Percentiles rank a stretch among this genome's conserved stretches.
These are phyloP conservation scores for Athalia circularis DNA, from an alignment of 2,888 invertebrate genomes.

Conservation along the genomic window DNA sequence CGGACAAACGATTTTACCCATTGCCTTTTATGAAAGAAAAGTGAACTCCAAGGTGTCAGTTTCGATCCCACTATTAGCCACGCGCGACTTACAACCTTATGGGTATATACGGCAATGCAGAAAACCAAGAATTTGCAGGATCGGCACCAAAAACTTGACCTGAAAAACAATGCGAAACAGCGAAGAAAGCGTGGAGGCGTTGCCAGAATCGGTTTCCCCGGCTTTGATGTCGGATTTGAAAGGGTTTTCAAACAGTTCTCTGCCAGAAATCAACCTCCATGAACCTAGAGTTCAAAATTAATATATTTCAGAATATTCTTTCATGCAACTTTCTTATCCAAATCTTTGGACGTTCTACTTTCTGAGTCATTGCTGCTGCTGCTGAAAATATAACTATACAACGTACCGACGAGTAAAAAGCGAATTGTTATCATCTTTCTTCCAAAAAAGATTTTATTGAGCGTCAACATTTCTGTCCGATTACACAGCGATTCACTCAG, in stretches of 20 bases:
- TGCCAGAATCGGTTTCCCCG: neutral
- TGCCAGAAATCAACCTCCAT: neutral
- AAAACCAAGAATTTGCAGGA: neutral
- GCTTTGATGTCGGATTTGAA: slow-evolving; percentile 28
- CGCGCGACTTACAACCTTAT: slow-evolving; percentile 57
- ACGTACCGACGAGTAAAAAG: neutral
- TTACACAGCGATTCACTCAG: slow-evolving; percentile 38
- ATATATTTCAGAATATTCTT: neutral
- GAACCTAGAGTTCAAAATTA: neutral
- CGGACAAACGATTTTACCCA: slow-evolving; percentile 65
- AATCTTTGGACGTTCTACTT: neutral
- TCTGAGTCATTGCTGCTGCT: neutral
- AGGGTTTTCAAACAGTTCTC: slow-evolving; percentile 2
- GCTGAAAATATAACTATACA: too few relatives aligned
- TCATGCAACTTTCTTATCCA: neutral
- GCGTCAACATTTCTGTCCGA: slow-evolving; percentile 44
- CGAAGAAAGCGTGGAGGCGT: neutral
- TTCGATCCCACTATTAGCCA: slow-evolving; percentile 58
- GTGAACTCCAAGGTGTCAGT: slow-evolving; percentile 40
- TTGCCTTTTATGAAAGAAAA: slow-evolving; percentile 55
- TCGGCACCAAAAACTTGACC: slow-evolving; percentile 3
- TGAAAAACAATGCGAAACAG: slow-evolving; percentile 27
- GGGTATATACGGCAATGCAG: slow-evolving; percentile 59
- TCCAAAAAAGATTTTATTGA: slow-evolving; percentile 43
- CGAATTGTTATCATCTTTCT: slow-evolving; percentile 42